phyloP scores from a whole-genome alignment of 1,140 invertebrate species.

The Microplitis mediator region DNA sequence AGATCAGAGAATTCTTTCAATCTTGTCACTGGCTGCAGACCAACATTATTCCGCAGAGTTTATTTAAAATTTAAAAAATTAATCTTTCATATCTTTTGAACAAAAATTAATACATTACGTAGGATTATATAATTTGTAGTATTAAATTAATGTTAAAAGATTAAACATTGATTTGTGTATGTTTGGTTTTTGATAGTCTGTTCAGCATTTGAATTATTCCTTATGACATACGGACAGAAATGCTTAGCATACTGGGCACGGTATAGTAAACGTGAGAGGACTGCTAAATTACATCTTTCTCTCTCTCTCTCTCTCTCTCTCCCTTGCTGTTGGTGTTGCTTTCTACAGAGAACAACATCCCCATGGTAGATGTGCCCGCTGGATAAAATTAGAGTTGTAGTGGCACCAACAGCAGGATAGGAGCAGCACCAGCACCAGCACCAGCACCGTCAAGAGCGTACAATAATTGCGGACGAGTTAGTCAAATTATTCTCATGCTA shows the following conservation, averaged over 20 bases:
- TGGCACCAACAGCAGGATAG: too few species aligned
- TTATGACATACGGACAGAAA: conserved; percentile 10
- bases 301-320: too few species aligned
- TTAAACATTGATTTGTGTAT: not conserved
- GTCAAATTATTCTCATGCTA: conserved; percentile 11
- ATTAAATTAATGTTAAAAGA: too few species aligned
- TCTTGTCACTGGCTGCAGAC: too few species aligned
- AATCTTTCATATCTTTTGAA: not conserved
- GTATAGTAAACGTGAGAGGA: conserved; percentile 7
- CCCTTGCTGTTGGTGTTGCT: not conserved
- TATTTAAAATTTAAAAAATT: too few species aligned
- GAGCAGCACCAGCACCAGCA: too few species aligned
- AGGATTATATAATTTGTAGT: too few species aligned
- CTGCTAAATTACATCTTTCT: conserved; percentile 18
- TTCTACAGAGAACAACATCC: conserved; percentile 1
- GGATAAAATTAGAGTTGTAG: conserved; percentile 7
- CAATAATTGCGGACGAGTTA: conserved; percentile 10
- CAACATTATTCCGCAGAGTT: too few species aligned
- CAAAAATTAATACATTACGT: not conserved
- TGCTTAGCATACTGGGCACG: conserved; percentile 22
- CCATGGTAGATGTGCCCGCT: not conserved
- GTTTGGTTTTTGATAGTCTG: conserved; percentile 1
- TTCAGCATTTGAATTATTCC: not conserved
- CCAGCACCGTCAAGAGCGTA: not conserved
- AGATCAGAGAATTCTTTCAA: too few species aligned